A percentile compares a stretch with the other conserved stretches of the same genome.
These are phyloP conservation scores for Drosophila melanica DNA, from an alignment of 1,140 invertebrate species.

Conservation along the genomic window DNA sequence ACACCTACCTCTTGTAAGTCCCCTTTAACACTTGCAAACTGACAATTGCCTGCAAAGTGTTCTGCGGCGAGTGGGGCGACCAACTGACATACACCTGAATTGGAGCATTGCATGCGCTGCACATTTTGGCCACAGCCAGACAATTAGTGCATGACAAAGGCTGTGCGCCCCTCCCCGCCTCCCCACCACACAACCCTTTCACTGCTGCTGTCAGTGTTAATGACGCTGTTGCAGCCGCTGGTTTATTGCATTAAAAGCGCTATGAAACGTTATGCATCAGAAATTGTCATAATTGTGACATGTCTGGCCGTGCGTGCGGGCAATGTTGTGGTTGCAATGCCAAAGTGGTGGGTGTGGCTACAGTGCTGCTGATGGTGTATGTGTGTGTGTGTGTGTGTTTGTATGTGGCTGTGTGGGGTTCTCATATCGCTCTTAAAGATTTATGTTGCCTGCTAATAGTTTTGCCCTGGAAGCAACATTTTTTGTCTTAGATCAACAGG, in stretches of 20 bases:
- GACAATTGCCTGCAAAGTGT: slow-evolving; percentile 80
- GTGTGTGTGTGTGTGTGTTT: neutral
- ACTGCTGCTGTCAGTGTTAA: slow-evolving; percentile 66
- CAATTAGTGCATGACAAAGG: slow-evolving; percentile 79
- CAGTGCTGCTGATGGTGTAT: too few relatives aligned
- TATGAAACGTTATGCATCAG: slow-evolving; percentile 76
- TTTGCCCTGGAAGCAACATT: slow-evolving; percentile 61
- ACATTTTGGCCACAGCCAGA: slow-evolving; percentile 71
- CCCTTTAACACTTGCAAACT: slow-evolving; percentile 41
- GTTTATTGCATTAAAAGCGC: slow-evolving; percentile 81
- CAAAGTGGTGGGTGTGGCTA: neutral
- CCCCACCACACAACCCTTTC: slow-evolving; percentile 29
- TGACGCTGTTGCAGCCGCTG: slow-evolving; percentile 57
- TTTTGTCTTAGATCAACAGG: slow-evolving; percentile 63
- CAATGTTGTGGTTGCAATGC: slow-evolving; percentile 27
- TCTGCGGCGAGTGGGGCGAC: slow-evolving; percentile 69
- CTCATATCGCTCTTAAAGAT: slow-evolving; percentile 56
- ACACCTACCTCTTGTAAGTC: neutral
- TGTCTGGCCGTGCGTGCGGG: slow-evolving; percentile 68
- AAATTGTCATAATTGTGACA: slow-evolving; percentile 82
- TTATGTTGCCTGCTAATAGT: slow-evolving; percentile 71
- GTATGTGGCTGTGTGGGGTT: neutral
- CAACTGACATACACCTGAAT: slow-evolving; percentile 79
- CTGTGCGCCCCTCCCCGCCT: neutral
- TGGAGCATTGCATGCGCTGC: slow-evolving; percentile 74